Percentiles rank a stretch among this genome's conserved stretches.
phyloP scores from a whole-genome alignment of 2,113 vertebrate species.

The Greenwoodochromis staneri region DNA sequence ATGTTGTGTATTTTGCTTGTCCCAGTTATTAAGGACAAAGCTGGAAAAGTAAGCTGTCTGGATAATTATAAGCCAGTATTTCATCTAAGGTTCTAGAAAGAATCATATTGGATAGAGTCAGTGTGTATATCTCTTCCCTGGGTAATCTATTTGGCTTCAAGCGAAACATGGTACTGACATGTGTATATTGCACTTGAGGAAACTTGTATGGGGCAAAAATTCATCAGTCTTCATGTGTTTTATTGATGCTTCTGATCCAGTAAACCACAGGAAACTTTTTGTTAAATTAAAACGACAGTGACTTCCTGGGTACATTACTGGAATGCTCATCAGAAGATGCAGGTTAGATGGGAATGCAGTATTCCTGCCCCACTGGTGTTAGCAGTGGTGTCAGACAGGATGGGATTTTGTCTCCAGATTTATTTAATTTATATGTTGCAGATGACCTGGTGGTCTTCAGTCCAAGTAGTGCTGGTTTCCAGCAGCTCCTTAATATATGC shows the following conservation, averaged over 20 bases:
- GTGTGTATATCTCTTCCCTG: neutral
- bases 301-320: neutral
- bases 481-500: neutral
- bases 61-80: neutral
- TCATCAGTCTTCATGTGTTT: neutral
- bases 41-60: neutral
- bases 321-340: neutral
- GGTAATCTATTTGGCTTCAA: neutral
- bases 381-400: neutral
- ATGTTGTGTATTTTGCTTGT: neutral
- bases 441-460: neutral
- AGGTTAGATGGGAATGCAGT: neutral
- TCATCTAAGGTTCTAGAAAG: neutral
- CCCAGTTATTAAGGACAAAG: neutral
- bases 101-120: neutral
- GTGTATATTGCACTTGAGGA: neutral
- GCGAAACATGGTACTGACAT: neutral
- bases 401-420: neutral
- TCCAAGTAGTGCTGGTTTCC: neutral
- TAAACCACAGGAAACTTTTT: neutral
- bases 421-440: neutral
- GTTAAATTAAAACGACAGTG: neutral
- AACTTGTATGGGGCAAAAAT: neutral
- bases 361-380: neutral
- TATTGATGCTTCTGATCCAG: neutral